A percentile compares a stretch with the other conserved stretches of the same genome.
These are phyloP conservation scores for Menidia menidia DNA, from an alignment of 2,797 vertebrate species.

Conservation along the genomic window DNA sequence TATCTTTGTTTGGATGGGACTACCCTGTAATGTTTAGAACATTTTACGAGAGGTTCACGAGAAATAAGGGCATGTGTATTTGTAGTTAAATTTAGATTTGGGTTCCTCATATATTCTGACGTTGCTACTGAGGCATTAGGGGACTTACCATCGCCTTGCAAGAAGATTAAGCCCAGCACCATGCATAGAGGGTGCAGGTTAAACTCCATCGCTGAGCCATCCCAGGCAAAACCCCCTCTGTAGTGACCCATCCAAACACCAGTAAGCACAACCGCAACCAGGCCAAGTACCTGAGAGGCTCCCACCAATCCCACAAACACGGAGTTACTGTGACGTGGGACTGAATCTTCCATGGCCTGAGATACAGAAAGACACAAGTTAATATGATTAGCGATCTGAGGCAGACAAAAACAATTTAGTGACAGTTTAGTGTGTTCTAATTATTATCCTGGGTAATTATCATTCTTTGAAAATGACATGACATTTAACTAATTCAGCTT, in stretches of 20 bases:
- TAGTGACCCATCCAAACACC: slow-evolving; percentile 90
- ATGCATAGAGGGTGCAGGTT: slow-evolving; percentile 92
- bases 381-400: background rate
- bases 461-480: background rate
- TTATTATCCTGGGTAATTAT: background rate
- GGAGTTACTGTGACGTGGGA: slow-evolving; percentile 3
- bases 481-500: background rate
- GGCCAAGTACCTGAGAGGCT: slow-evolving; percentile 80
- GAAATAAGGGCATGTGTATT: too few relatives aligned
- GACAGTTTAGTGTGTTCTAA: background rate
- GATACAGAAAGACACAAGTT: background rate
- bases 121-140: background rate
- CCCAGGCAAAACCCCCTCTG: slow-evolving; percentile 87
- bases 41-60: too few relatives aligned
- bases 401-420: background rate
- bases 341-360: slow-evolving; percentile 65
- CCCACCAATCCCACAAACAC: slow-evolving; percentile 64
- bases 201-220: slow-evolving; percentile 81
- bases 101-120: too few relatives aligned
- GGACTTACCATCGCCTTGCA: slow-evolving; percentile 86
- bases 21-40: too few relatives aligned
- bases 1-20: too few relatives aligned
- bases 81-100: too few relatives aligned
- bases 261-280: slow-evolving; percentile 79
- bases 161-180: slow-evolving; percentile 89